These are phyloP conservation scores for Pomacea canaliculata DNA, from an alignment of 2,888 invertebrate genomes.

Conservation along the genomic window DNA sequence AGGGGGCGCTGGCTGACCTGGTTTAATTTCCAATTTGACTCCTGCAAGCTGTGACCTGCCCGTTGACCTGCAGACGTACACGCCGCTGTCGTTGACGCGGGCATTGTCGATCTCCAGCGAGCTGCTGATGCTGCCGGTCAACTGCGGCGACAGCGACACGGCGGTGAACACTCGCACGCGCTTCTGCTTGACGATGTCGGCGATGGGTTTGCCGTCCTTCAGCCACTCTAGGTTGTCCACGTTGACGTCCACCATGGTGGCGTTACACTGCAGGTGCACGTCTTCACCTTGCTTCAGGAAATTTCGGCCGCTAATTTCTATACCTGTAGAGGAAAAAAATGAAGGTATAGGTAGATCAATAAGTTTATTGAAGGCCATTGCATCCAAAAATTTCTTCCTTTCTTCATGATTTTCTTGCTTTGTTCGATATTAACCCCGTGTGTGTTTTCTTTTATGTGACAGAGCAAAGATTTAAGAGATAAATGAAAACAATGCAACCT, in stretches of 20 bases:
- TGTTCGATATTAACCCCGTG: too few relatives aligned
- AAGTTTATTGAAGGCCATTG: too few relatives aligned
- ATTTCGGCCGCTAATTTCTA: conserved; percentile 39
- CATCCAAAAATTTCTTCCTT: too few relatives aligned
- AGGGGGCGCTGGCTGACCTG: neutral
- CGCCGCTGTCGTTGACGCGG: conserved; percentile 40
- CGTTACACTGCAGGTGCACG: conserved; percentile 43
- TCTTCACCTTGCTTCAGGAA: conserved; percentile 36
- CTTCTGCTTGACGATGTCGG: neutral
- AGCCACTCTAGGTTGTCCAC: conserved; percentile 35
- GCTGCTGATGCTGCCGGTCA: conserved; percentile 41
- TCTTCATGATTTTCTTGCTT: too few relatives aligned
- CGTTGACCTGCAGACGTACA: conserved; percentile 47
- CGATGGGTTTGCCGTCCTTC: conserved; percentile 23
- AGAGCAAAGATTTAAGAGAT: too few relatives aligned
- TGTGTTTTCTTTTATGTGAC: too few relatives aligned
- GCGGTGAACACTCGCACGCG: conserved; percentile 33
- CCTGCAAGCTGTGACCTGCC: conserved; percentile 43
- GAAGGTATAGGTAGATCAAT: too few relatives aligned
- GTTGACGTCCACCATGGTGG: conserved; percentile 35
- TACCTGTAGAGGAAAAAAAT: conserved; percentile 25
- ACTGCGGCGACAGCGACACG: conserved; percentile 31
- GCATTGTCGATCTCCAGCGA: conserved; percentile 40
- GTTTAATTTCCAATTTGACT: conserved; percentile 35
- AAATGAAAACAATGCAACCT: too few relatives aligned